Percentiles rank a stretch among this genome's conserved stretches.
Conservation (phyloP, 2,888 invertebrate species). For the Sinohyriopsis cumingii region DNA sequence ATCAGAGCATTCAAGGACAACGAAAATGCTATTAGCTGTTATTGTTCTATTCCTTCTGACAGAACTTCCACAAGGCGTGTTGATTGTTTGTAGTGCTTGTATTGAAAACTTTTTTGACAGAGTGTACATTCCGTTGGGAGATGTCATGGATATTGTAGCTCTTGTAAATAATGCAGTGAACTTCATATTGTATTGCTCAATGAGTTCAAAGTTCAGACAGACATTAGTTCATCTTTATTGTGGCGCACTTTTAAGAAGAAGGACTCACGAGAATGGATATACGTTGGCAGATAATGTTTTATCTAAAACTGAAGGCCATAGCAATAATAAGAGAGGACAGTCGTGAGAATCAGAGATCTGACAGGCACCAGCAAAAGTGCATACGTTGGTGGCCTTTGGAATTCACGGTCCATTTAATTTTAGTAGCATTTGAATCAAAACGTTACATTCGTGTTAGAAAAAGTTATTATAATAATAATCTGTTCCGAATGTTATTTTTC, state of each 20-base stretch:
- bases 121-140: conserved; percentile 78
- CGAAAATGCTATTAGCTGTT: conserved; percentile 89
- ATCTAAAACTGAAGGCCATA: conserved; percentile 37
- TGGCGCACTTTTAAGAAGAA: conserved; percentile 15
- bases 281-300: conserved; percentile 30
- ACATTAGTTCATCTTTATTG: conserved; percentile 70
- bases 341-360: not conserved
- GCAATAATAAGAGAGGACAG: conserved; percentile 36
- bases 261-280: conserved; percentile 31
- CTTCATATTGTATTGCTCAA: conserved; percentile 92
- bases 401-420: no score
- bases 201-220: conserved; percentile 91
- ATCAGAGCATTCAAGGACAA: conserved; percentile 80
- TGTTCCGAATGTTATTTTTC: no score
- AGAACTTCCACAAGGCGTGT: conserved; percentile 86
- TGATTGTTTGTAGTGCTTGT: conserved; percentile 84
- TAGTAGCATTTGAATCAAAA: no score
- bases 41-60: conserved; percentile 89
- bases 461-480: no score
- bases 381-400: no score
- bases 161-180: conserved; percentile 93
- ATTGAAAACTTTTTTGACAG: conserved; percentile 79
- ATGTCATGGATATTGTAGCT: conserved; percentile 92
- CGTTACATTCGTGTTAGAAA: no score
- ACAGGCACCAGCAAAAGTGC: no score